Evolutionary conservation across 2,797 vertebrate genomes (phyloP).

Genomic region (Rallus crepitans): DNA sequence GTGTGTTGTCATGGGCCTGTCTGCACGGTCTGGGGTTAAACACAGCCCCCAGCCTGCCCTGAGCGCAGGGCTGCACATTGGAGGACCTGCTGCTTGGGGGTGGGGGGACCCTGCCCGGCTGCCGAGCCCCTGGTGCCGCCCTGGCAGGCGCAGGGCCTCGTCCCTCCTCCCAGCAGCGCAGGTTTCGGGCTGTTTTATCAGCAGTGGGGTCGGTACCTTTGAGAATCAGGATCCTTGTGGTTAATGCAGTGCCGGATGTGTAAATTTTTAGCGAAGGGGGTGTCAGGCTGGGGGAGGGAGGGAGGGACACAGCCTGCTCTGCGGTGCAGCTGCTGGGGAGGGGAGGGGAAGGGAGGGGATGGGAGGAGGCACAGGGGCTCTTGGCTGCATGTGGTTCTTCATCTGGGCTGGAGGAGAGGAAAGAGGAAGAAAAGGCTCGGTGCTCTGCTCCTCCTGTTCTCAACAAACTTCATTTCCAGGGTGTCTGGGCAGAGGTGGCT

Average conservation of each 20-base stretch:
- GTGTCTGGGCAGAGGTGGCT: neutral
- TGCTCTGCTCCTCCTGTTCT: neutral
- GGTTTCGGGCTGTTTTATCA: neutral
- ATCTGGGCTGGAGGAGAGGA: rapidly evolving
- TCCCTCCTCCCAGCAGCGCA: too few relatives aligned
- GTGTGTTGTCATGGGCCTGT: neutral
- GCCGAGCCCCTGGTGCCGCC: too few relatives aligned
- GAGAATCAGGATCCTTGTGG: neutral
- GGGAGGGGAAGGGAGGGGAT: neutral
- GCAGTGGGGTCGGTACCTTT: neutral
- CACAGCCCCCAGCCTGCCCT: rapidly evolving
- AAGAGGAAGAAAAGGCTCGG: neutral
- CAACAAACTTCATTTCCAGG: rapidly evolving
- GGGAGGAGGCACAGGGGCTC: neutral
- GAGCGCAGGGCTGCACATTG: neutral
- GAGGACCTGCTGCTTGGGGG: neutral
- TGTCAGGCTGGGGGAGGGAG: too few relatives aligned
- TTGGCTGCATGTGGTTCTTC: rapidly evolving
- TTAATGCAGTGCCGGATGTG: neutral
- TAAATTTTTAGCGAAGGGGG: neutral
- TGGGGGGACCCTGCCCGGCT: neutral
- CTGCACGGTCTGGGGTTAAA: neutral
- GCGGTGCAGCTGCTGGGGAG: rapidly evolving
- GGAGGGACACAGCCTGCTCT: neutral
- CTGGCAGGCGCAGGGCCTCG: too few relatives aligned